Evolutionary conservation across 2,888 invertebrate species (phyloP), one percentile per base, ranked within the genome.

Genomic region (Candidula unifasciata): DNA sequence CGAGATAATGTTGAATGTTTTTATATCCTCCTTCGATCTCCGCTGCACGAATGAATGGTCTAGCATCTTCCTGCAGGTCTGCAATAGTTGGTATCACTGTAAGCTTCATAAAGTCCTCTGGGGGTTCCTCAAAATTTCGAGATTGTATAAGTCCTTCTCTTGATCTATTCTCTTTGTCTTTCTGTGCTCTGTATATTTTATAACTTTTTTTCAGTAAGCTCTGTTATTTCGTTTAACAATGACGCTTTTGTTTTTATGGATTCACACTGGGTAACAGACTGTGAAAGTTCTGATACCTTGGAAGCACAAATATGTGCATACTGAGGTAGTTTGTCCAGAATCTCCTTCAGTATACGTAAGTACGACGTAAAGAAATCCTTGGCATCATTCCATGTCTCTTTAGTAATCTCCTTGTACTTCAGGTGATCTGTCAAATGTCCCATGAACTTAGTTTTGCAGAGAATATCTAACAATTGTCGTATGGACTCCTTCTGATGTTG

Each of bases 1-100:
- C 96, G 33, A 97, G 94, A 91, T 97, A 97, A 89, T 96, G 95
- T 78, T 96, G 95, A 0, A 96, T 94, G 90, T 94, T 94, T 5
- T 94, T 91, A 92, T 96, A 97, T 0, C 95, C 94, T 33, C 96
- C 96, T 80, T 95, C 93, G 0, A 95, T 92, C 80, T 95, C 95
- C 90, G 96, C 96, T 0, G 95, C 95, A 33, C 95, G 93, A 27
- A 96, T 89, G 90, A 95, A 95, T 0, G 94, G 93, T 24, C 89
- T 86, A 8, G 88, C 86, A 44, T 88, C 88, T 16, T 86, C 76
- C 0, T 92, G 88, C 35, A 95, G 85, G 83, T 94, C 94, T 2
- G 44, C 18, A 8, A n/a, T 37, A 5, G 88, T 90, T 0, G 94
- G 94, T 33, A 93, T 86, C 1, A 94, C 89, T 3, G 93, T 87